Percentiles rank a stretch among this genome's conserved stretches.
phyloP scores from a whole-genome alignment of 2,113 vertebrate species.

The Lepus timidus region DNA sequence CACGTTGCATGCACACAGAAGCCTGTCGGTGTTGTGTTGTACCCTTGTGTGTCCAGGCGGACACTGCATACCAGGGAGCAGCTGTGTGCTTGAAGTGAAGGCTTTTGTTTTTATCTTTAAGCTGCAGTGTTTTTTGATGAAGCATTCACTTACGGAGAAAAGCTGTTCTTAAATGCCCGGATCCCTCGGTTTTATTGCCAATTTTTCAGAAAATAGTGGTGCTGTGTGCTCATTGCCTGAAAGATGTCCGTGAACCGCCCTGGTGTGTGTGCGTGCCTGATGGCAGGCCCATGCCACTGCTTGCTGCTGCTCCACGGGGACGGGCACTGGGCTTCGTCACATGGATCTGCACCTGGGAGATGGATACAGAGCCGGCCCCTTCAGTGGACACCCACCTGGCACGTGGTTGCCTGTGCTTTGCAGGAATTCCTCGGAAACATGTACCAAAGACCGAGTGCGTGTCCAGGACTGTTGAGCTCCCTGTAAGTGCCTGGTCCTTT shows the following conservation, averaged over 20 bases:
- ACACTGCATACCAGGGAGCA: constrained; percentile 43
- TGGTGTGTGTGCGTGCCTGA: constrained; percentile 80
- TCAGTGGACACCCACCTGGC: constrained; percentile 81
- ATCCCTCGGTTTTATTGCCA: constrained; percentile 85
- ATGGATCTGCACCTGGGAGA: constrained; percentile 88
- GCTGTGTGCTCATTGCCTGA: constrained; percentile 84
- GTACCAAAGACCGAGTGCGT: constrained; percentile 79
- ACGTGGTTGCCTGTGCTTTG: constrained; percentile 79
- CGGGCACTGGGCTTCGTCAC: constrained; percentile 87
- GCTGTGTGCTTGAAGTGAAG: constrained; percentile 69
- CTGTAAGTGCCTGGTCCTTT: constrained; percentile 78
- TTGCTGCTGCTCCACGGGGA: constrained; percentile 85
- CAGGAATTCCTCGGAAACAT: constrained; percentile 80
- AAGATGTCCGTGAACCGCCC: constrained; percentile 75
- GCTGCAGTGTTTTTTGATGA: constrained; percentile 54
- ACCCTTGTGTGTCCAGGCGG: not conserved
- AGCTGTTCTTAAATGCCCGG: constrained; percentile 80
- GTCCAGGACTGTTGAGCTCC: constrained; percentile 75
- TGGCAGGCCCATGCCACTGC: constrained; percentile 82
- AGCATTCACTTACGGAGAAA: constrained; percentile 77
- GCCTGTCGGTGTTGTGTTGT: not conserved
- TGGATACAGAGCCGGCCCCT: constrained; percentile 88
- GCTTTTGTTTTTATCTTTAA: constrained; percentile 51
- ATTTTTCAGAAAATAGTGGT: constrained; percentile 84
- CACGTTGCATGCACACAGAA: fast-evolving